Evolutionary conservation across 2,113 vertebrate genomes (phyloP), one percentile per base, ranked within the genome.

Genomic region (Meleagris gallopavo): DNA sequence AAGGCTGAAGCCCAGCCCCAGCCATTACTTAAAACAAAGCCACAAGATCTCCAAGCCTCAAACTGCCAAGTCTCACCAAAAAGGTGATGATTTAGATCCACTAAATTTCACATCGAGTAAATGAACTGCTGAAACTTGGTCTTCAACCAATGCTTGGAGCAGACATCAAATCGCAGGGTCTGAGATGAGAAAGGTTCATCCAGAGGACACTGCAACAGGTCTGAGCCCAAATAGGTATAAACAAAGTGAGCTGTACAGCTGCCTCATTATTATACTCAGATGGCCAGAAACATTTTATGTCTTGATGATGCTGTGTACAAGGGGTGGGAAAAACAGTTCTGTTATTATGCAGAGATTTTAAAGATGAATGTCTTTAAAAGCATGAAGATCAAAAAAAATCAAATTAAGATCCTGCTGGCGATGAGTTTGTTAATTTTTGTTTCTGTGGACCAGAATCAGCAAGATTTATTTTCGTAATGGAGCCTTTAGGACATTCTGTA

Each of bases 211-310:
- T 60, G 86, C 61, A 87, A 95, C 82, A 96, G 84, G 85, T 96
- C 83, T 90, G 30, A 64, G 93, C 83, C 80, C 80, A 95, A 80
- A 89, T 77, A 95, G 95, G 94, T 93, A 95, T 88, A 95, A 97
- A 93, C 90, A 95, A 78, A 93, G 89, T 48, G 71, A 96, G 91
- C 89, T 71, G 55, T 78, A 77, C 96, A 96, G 92, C 92, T 92
- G 95, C 79, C 65, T 92, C 83, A 29, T 96, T 96, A 95, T 96
- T 95, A 88, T 38, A 89, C 95, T 95, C 95, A 96, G 89, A 94
- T 95, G 96, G 72, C 80, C 90, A 95, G 90, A 91, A 96, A 88
- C 17, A 40, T 62, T 90, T 91, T 92, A 46, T 88, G 52, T 66
- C 80, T 69, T 48, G 16, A 95, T 43, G 73, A 90, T 54, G 52